Conservation (phyloP, 2,113 vertebrate species). For the Glaucidium brasilianum region DNA sequence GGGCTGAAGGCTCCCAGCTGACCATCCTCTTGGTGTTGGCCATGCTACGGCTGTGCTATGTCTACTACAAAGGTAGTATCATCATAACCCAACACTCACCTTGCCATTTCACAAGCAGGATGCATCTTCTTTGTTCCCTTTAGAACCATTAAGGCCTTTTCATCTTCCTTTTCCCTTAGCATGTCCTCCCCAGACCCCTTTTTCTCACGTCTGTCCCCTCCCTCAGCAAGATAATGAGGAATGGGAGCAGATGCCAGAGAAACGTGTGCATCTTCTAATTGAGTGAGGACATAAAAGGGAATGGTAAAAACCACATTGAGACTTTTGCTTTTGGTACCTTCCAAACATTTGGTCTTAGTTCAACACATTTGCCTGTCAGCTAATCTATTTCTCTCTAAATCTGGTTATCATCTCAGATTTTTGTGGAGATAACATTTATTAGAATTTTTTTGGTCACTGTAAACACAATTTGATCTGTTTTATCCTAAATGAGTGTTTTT, state of each 20-base stretch:
- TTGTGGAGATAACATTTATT: neutral
- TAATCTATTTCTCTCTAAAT: neutral
- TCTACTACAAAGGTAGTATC: neutral
- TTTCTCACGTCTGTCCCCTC: neutral
- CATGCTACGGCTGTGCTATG: too few relatives aligned
- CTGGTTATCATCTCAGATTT: neutral
- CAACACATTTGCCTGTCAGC: neutral
- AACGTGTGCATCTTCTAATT: neutral
- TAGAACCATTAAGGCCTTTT: neutral
- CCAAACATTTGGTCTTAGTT: neutral
- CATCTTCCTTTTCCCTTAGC: neutral
- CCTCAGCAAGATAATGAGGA: neutral
- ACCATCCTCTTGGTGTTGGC: neutral
- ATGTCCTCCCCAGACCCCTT: neutral
- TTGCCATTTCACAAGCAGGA: neutral
- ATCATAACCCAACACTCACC: neutral
- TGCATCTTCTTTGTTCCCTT: neutral
- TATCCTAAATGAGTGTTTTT: neutral
- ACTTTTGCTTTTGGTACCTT: neutral
- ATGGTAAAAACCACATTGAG: neutral
- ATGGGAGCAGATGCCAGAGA: neutral
- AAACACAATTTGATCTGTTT: neutral
- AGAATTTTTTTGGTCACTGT: neutral
- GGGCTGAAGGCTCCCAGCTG: fast-evolving
- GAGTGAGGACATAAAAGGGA: neutral